Base-by-base conservation (phyloP, 2,113 vertebrate genomes). In the Zosterops pallidus region DNA sequence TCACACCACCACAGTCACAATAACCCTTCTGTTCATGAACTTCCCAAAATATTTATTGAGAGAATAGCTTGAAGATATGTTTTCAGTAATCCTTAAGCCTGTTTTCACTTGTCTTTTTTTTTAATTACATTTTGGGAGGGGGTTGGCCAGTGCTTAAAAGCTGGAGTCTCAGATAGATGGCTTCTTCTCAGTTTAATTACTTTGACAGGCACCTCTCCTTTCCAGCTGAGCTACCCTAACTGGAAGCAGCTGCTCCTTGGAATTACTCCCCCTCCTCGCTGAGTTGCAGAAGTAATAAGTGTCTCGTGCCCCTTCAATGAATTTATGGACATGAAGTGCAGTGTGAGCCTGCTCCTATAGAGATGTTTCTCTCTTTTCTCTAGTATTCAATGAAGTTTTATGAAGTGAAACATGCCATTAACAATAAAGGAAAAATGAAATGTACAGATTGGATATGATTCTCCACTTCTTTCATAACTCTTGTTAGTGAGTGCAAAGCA, bases 41-140 rank as follows among this genome's bases (percentile, higher is more conserved):
- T 94, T 94, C 92, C 91, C 83, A 95, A 93, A 97, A 96, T 95
- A 95, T 90, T 92, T 94, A 69, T 95, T 95, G 97, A 96, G 92
- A 94, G 80, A 93, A 81, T 94, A 89, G 94, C 96, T 95, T 68
- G n/a, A 87, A 96, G 96, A 93, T 76, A 93, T 53, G 55, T 93
- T 93, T 92, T 70, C 87, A 95, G 85, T 37, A 37, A 65, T 49
- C 39, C 81, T 94, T 88, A 92, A 89, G 62, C 96, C 80, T 95
- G 92, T 89, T 84, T 90, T 82, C 68, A 95, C 89, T 96, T 96
- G 83, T 83, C 69, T 78, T 29, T 67, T 70, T 72, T 72, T 60
- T 79, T 3, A 85, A 90, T 94, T 75, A 86, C 44, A 35, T 80
- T 68, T 92, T 76, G 60, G 68, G 56, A 78, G 63, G 59, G 75